Base-by-base conservation (phyloP, 92 coral and sea anemone genomes). In the Pocillopora grandis region DNA sequence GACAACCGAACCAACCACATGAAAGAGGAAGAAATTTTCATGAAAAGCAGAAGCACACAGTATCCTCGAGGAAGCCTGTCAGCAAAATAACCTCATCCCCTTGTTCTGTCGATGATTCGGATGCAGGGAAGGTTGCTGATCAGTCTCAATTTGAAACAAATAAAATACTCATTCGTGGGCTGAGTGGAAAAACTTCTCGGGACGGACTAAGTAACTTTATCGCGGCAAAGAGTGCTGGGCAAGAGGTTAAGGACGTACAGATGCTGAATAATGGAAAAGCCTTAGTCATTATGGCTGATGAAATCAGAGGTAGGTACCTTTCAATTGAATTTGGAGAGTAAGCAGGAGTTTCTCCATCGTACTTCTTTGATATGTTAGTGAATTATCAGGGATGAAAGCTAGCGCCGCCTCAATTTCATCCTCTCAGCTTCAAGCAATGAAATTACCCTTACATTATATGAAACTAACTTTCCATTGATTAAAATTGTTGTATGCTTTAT, bases 141-240 rank as follows among this genome's bases (percentile, higher is more conserved):
- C 70, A 79, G 2, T 23, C 61, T 49, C 42, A 11, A 64, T 61
- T 86, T 61, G 95, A 89, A 42, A 81, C 85, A 35, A 89, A 89
- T 66, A 77, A 84, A 75, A 64, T 93, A 58, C 87, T 84, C 2
- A 67, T 93, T 8, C 65, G 74, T 11, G 95, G 91, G 23, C 71
- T 93, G 77, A 91, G 84, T 84, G 63, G 58, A 48, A 35, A 13
- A 36, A 93, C 93, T 20, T 89, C 98, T 2, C 19, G 35, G 19
- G 93, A 91, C 70, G 72, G 82, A 35, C 55, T 93, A 66, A 55
- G 67, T 1, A 91, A 89, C 78, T 93, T 83, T 74, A 79, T 93
- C 72, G 98, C 91, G 60, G 90, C 87, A 62, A 89, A 83, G 83
- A 87, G 91, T 21, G 91, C 82, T 21, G 90, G 31, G 31, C 31